phyloP scores from a whole-genome alignment of 1,140 invertebrate species.

The Hyposmocoma kahamanoa region DNA sequence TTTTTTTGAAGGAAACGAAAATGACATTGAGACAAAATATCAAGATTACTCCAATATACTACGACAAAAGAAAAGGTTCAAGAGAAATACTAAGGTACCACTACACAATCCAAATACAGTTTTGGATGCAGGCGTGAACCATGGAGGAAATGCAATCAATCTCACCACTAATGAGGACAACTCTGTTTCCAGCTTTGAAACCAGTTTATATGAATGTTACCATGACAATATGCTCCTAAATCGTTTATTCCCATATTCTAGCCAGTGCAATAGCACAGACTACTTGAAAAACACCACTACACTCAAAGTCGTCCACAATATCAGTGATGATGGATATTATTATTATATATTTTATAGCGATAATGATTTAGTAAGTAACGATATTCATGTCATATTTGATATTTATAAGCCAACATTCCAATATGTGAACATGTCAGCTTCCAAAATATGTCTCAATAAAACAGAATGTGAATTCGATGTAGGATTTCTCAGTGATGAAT shows the following conservation, averaged over 20 bases:
- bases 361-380: slow-evolving; percentile 84
- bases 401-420: slow-evolving; percentile 88
- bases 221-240: slow-evolving; percentile 81
- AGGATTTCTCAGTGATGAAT: slow-evolving; percentile 80
- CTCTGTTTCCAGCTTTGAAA: slow-evolving; percentile 86
- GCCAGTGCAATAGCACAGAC: slow-evolving; percentile 78
- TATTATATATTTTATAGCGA: slow-evolving; percentile 92
- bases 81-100: slow-evolving; percentile 31
- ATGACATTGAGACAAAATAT: slow-evolving; percentile 10
- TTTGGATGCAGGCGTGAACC: slow-evolving; percentile 81
- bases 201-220: slow-evolving; percentile 82
- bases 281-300: slow-evolving; percentile 78
- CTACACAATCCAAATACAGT: slow-evolving; percentile 76
- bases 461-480: slow-evolving; percentile 84
- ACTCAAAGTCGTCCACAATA: slow-evolving; percentile 80
- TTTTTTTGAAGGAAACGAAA: slow-evolving; percentile 4
- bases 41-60: slow-evolving; percentile 4
- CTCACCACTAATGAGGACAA: slow-evolving; percentile 73
- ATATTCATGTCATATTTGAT: slow-evolving; percentile 87
- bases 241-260: slow-evolving; percentile 79
- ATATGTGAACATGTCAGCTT: slow-evolving; percentile 81
- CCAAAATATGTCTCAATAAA: slow-evolving; percentile 81
- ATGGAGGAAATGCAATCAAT: slow-evolving; percentile 82
- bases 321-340: slow-evolving; percentile 84
- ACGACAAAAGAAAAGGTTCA: slow-evolving; percentile 15